phyloP scores from a whole-genome alignment of 2,113 vertebrate species.

The Hiodon alosoides region DNA sequence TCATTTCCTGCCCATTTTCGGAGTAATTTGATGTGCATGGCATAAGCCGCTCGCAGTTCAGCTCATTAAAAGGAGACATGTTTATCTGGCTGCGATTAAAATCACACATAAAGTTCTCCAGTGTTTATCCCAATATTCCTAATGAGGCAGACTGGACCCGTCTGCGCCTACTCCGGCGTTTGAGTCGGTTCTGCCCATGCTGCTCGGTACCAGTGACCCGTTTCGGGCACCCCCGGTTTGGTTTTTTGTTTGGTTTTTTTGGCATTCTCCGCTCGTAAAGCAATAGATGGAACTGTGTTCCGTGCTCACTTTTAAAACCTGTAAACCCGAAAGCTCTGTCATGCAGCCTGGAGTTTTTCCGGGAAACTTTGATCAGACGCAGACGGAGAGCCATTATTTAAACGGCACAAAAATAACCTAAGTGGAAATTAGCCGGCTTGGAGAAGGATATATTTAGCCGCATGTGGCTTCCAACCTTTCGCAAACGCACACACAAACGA shows the following conservation, averaged over 20 bases:
- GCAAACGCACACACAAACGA: not conserved
- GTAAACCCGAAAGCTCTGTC: too few species aligned
- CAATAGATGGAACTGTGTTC: too few species aligned
- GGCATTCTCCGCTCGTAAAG: too few species aligned
- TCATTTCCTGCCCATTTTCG: slow-evolving; percentile 56
- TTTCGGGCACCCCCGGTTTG: too few species aligned
- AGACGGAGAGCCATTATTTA: slow-evolving; percentile 98
- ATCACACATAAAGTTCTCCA: slow-evolving; percentile 55
- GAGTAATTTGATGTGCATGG: slow-evolving; percentile 44
- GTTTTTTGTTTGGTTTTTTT: too few species aligned
- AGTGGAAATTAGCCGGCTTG: slow-evolving; percentile 74
- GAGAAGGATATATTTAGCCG: slow-evolving; percentile 69
- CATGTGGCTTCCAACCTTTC: slow-evolving; percentile 45
- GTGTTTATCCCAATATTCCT: slow-evolving; percentile 64
- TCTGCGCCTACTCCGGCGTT: slow-evolving; percentile 56
- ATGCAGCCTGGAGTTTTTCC: slow-evolving; percentile 70
- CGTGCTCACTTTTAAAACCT: too few species aligned
- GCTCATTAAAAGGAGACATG: slow-evolving; percentile 55
- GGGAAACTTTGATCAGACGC: slow-evolving; percentile 93
- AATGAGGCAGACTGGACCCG: slow-evolving; percentile 53
- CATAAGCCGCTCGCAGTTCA: slow-evolving; percentile 40
- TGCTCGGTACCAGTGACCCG: slow-evolving; percentile 50
- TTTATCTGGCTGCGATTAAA: slow-evolving; percentile 57
- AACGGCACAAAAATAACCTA: slow-evolving; percentile 85
- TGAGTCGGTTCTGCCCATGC: slow-evolving; percentile 49